These are phyloP conservation scores for Thaumatotibia leucotreta DNA, from an alignment of 1,140 invertebrate species.

Conservation along the genomic window DNA sequence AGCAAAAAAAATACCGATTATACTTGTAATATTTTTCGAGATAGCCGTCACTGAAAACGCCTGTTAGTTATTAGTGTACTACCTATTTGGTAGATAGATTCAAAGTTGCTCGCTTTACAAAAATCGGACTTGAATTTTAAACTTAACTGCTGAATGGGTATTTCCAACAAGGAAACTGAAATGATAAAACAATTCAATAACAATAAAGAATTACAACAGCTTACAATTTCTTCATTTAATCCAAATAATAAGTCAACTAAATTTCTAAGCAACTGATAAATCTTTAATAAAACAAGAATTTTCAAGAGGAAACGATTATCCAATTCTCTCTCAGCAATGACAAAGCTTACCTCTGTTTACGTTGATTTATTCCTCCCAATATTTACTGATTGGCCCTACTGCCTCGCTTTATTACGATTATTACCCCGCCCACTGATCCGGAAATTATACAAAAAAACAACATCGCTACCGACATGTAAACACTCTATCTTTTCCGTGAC, in stretches of 20 bases:
- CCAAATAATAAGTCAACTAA: neutral
- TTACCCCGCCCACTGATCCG: neutral
- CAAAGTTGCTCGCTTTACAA: too few relatives aligned
- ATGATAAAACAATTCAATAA: too few relatives aligned
- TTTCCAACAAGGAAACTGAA: too few relatives aligned
- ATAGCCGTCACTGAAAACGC: too few relatives aligned
- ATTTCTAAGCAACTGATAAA: neutral
- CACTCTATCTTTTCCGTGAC: neutral
- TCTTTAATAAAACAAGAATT: neutral
- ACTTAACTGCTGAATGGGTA: too few relatives aligned
- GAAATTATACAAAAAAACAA: constrained; percentile 7
- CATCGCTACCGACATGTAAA: constrained; percentile 5
- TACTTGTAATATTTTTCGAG: too few relatives aligned
- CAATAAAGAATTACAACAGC: neutral
- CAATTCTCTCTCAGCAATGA: neutral
- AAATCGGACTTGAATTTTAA: too few relatives aligned
- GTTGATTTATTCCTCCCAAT: neutral
- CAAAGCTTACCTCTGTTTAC: neutral
- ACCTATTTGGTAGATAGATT: too few relatives aligned
- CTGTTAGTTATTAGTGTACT: too few relatives aligned
- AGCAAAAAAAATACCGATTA: too few relatives aligned
- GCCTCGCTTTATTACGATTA: constrained; percentile 5
- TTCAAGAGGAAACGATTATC: neutral
- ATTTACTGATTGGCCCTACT: neutral
- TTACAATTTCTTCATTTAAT: neutral